Evolutionary conservation across 2,888 invertebrate species (phyloP).

Genomic region (Exocentrus adspersus): DNA sequence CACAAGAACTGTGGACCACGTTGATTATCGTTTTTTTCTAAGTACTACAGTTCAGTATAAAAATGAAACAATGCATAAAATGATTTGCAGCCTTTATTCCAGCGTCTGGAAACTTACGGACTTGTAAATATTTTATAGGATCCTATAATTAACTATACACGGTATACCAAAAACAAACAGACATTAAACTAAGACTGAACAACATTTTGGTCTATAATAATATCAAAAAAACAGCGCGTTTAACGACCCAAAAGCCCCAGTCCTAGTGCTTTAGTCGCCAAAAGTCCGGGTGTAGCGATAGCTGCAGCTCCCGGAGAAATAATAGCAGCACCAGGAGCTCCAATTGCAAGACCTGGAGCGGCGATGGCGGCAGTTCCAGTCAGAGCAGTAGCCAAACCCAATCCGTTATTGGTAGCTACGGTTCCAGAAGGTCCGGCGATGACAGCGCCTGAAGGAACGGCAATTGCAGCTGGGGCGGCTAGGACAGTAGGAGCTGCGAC

Average conservation of each 20-base stretch:
- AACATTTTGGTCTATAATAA: not conserved
- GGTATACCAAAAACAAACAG: not conserved
- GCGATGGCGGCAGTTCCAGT: conserved; percentile 6
- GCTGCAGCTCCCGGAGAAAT: conserved; percentile 9
- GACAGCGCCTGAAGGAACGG: conserved; percentile 19
- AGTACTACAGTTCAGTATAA: too few species aligned
- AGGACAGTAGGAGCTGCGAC: conserved; percentile 26
- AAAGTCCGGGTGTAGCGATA: not conserved
- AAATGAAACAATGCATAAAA: not conserved
- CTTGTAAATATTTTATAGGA: not conserved
- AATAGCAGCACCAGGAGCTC: not conserved
- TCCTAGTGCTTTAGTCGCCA: not conserved
- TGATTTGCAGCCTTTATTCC: not conserved
- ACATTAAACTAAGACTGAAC: not conserved
- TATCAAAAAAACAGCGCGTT: not conserved
- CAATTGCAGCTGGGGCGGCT: conserved; percentile 15
- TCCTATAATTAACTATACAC: conserved; percentile 3
- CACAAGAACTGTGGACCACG: too few species aligned
- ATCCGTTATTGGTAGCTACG: conserved; percentile 4
- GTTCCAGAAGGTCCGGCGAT: conserved; percentile 38
- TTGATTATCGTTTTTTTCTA: too few species aligned
- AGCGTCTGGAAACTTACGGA: not conserved
- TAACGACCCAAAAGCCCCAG: not conserved
- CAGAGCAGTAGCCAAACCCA: conserved; percentile 17
- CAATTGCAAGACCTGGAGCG: conserved; percentile 17